A percentile compares a stretch with the other conserved stretches of the same genome.
Evolutionary conservation across 2,888 invertebrate genomes (phyloP).

Genomic region (Mythimna loreyi): DNA sequence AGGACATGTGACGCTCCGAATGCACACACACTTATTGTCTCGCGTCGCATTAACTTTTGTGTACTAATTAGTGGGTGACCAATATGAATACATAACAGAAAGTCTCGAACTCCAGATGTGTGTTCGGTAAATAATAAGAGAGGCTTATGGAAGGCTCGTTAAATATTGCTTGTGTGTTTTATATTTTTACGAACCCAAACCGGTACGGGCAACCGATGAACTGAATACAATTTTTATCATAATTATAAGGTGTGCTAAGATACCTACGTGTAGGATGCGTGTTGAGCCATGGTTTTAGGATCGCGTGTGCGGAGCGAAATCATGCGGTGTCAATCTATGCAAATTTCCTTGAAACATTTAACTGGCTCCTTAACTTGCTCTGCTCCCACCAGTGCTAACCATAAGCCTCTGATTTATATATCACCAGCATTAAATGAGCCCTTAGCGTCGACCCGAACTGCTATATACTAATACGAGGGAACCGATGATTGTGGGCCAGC

Average conservation of each 20-base stretch:
- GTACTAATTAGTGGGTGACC: conserved; percentile 90
- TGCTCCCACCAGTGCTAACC: conserved; percentile 79
- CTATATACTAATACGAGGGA: conserved; percentile 62
- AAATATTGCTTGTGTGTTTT: conserved; percentile 81
- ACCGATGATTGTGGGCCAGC: conserved; percentile 69
- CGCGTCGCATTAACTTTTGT: conserved; percentile 86
- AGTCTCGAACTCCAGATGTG: conserved; percentile 87
- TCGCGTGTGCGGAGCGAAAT: conserved; percentile 81
- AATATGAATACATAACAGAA: conserved; percentile 90
- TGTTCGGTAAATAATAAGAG: conserved; percentile 87
- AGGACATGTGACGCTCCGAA: conserved; percentile 80
- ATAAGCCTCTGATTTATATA: conserved; percentile 77
- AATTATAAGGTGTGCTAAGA: conserved; percentile 74
- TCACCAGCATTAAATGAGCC: conserved; percentile 72
- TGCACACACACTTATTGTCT: conserved; percentile 83
- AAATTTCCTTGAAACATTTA: conserved; percentile 89
- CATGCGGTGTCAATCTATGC: conserved; percentile 89
- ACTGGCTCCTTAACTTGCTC: conserved; percentile 82
- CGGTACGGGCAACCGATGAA: conserved; percentile 76
- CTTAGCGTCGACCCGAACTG: conserved; percentile 63
- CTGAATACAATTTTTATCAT: conserved; percentile 79
- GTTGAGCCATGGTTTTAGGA: conserved; percentile 68
- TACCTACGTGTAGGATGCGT: conserved; percentile 71
- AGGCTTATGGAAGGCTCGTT: conserved; percentile 83
- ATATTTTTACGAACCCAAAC: conserved; percentile 82